These are phyloP conservation scores for Pseudomyrmex flavicornis DNA, from an alignment of 1,140 invertebrate species.

Conservation along the genomic window DNA sequence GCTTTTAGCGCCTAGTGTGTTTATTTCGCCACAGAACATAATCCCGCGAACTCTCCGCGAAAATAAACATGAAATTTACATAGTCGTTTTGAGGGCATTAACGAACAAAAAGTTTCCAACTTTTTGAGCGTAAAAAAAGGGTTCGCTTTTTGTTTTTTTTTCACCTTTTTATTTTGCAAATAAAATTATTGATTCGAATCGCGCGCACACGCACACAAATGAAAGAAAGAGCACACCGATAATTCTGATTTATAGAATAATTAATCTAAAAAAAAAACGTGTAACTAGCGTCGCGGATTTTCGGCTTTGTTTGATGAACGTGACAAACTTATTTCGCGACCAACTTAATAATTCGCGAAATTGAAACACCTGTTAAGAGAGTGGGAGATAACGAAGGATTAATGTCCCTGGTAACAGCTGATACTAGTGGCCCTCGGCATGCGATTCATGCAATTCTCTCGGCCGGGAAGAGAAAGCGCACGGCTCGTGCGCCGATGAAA, in stretches of 20 bases:
- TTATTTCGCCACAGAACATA: not conserved
- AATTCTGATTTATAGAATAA: not conserved
- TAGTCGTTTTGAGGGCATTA: not conserved
- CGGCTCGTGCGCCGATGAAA: constrained; percentile 13
- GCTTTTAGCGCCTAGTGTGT: not conserved
- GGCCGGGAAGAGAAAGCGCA: constrained; percentile 66
- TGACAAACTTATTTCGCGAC: not conserved
- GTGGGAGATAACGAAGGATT: not conserved
- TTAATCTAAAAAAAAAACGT: too few relatives aligned
- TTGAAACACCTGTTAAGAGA: not conserved
- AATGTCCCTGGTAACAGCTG: constrained; percentile 54
- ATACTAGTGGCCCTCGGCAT: constrained; percentile 26
- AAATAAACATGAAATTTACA: constrained; percentile 1
- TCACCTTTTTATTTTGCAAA: not conserved
- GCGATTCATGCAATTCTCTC: constrained; percentile 38
- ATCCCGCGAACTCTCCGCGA: not conserved
- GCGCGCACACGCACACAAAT: too few relatives aligned
- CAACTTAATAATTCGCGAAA: not conserved
- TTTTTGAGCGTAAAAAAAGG: not conserved
- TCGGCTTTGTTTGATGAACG: not conserved
- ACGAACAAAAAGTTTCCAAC: constrained; percentile 3
- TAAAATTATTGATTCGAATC: not conserved
- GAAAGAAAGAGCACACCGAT: too few relatives aligned
- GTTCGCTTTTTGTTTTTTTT: not conserved
- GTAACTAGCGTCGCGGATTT: not conserved